phyloP scores from a whole-genome alignment of 1,140 invertebrate genomes.

The Parasteatoda tepidariorum region DNA sequence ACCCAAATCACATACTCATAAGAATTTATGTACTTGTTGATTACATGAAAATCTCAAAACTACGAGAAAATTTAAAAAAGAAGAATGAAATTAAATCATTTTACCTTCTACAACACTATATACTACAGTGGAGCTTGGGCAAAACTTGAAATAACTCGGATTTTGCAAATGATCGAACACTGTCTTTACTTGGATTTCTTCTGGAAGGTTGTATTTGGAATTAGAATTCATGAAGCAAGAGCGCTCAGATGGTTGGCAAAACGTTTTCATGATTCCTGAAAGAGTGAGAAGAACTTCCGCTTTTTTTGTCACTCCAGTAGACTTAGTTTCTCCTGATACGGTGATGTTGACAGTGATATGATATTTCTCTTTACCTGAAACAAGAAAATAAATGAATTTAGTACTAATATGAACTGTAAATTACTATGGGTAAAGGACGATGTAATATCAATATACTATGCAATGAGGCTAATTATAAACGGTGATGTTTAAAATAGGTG shows the following conservation, averaged over 20 bases:
- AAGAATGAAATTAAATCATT: neutral
- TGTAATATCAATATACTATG: too few relatives aligned
- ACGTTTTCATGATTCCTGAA: neutral
- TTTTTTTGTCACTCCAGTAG: neutral
- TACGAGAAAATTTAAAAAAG: neutral
- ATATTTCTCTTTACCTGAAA: neutral
- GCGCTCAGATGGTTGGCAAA: neutral
- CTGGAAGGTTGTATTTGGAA: neutral
- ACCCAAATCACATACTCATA: too few relatives aligned
- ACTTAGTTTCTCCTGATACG: neutral
- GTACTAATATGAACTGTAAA: too few relatives aligned
- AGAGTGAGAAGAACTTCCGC: slow-evolving; percentile 8
- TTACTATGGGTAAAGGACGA: too few relatives aligned
- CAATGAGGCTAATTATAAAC: too few relatives aligned
- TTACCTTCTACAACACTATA: slow-evolving; percentile 15
- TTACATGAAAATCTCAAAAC: too few relatives aligned
- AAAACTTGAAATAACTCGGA: neutral
- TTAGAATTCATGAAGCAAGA: neutral
- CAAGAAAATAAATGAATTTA: neutral
- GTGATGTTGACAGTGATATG: neutral
- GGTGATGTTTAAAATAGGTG: too few relatives aligned
- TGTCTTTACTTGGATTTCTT: neutral
- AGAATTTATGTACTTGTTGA: too few relatives aligned
- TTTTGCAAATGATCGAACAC: slow-evolving; percentile 20
- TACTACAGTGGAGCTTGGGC: neutral